Evolutionary conservation across 2,888 invertebrate genomes (phyloP).

Genomic region (Petrolisthes cinctipes): DNA sequence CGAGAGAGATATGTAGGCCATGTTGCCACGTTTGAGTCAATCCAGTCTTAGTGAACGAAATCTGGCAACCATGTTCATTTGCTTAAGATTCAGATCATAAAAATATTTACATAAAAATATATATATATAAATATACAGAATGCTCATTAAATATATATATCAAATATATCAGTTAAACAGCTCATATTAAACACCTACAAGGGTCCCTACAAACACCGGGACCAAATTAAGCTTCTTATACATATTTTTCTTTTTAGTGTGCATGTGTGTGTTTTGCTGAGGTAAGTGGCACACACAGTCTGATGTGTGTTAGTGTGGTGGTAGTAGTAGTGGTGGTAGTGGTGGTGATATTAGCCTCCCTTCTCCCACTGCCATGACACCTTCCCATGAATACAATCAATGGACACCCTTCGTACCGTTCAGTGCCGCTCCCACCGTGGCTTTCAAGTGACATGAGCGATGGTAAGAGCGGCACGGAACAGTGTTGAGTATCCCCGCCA

Average conservation of each 20-base stretch:
- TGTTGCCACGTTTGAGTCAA: slow-evolving; percentile 63
- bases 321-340: slow-evolving; percentile 40
- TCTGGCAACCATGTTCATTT: slow-evolving; percentile 64
- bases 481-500: not conserved
- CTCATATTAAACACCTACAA: slow-evolving; percentile 50
- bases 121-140: slow-evolving; percentile 24
- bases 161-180: slow-evolving; percentile 34
- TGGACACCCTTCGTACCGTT: not conserved
- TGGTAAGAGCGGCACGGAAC: slow-evolving; percentile 21
- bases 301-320: slow-evolving; percentile 54
- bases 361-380: slow-evolving; percentile 30
- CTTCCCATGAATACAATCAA: not conserved
- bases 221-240: slow-evolving; percentile 37
- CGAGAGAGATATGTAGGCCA: slow-evolving; percentile 65
- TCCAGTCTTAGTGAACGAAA: slow-evolving; percentile 60
- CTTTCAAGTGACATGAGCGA: not conserved
- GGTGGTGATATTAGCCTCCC: slow-evolving; percentile 16
- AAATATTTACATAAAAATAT: slow-evolving; percentile 51
- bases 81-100: slow-evolving; percentile 43
- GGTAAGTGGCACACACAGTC: slow-evolving; percentile 57
- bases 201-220: slow-evolving; percentile 49
- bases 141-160: slow-evolving; percentile 34
- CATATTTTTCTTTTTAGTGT: slow-evolving; percentile 43
- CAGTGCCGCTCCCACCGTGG: not conserved
- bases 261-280: slow-evolving; percentile 61